Conservation (phyloP, 2,797 vertebrate species). For the Scolopax rusticola region DNA sequence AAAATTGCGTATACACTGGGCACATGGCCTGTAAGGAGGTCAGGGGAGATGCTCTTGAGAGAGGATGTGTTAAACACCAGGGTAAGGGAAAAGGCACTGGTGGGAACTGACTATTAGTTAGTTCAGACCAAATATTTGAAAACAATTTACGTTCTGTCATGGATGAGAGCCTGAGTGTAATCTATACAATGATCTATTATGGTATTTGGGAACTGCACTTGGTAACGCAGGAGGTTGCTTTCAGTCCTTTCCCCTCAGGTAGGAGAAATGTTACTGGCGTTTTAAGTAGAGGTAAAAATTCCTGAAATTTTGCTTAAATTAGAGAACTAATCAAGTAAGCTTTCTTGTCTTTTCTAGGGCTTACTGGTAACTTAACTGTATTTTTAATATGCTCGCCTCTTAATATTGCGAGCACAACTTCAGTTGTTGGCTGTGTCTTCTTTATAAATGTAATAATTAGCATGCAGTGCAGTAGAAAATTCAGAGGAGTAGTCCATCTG, state of each 20-base stretch:
- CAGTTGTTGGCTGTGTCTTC: not conserved
- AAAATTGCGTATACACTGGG: not conserved
- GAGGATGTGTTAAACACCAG: rapidly evolving
- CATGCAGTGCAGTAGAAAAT: not conserved
- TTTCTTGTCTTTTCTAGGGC: not conserved
- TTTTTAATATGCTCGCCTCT: not conserved
- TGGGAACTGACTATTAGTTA: not conserved
- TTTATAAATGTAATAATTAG: not conserved
- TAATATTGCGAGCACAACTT: not conserved
- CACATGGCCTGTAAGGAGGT: not conserved
- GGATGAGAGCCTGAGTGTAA: not conserved
- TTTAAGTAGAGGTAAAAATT: not conserved
- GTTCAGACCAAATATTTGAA: not conserved
- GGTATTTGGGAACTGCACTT: not conserved
- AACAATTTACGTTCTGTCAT: not conserved
- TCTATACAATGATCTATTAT: not conserved
- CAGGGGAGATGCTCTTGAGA: not conserved
- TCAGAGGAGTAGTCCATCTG: not conserved
- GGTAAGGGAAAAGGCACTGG: rapidly evolving
- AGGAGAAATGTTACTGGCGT: not conserved
- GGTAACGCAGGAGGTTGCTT: not conserved
- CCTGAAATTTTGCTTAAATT: not conserved
- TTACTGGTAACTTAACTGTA: not conserved
- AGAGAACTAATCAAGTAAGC: not conserved
- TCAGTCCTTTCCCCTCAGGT: not conserved